Conservation (phyloP, 2,113 vertebrate species). For the Sinocyclocheilus maitianheensis region DNA sequence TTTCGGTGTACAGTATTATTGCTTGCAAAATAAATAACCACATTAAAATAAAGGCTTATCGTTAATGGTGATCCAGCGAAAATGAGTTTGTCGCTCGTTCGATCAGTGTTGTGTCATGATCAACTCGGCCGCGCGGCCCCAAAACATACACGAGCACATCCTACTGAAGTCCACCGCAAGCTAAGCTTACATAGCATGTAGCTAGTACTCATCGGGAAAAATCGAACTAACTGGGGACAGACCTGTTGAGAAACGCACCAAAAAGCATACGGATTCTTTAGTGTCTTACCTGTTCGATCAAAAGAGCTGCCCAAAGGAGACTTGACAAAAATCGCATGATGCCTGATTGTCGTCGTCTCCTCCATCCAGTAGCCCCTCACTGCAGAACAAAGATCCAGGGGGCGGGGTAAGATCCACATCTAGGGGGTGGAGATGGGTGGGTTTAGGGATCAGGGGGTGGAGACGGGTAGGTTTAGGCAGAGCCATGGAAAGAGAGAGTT, state of each 20-base stretch:
- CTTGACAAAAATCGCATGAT: constrained; percentile 70
- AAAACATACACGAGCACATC: constrained; percentile 21
- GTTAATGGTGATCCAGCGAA: neutral
- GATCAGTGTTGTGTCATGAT: neutral
- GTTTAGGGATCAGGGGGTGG: too few relatives aligned
- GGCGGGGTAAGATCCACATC: too few relatives aligned
- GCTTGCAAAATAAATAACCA: neutral
- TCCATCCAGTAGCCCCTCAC: neutral
- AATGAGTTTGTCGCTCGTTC: neutral
- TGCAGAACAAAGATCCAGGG: too few relatives aligned
- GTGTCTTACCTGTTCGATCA: constrained; percentile 72
- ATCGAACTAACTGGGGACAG: constrained; percentile 7
- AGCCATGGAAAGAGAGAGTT: too few relatives aligned
- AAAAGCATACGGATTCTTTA: neutral
- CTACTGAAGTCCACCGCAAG: neutral
- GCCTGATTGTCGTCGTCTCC: constrained; percentile 67
- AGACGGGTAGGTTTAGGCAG: too few relatives aligned
- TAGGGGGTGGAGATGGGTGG: too few relatives aligned
- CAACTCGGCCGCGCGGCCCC: constrained; percentile 14
- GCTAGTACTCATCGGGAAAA: neutral
- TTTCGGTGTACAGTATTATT: neutral
- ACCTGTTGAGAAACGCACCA: neutral
- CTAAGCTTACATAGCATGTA: neutral
- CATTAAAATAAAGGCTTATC: neutral
- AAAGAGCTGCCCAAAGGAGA: constrained; percentile 70